A percentile compares a stretch with the other conserved stretches of the same genome.
phyloP scores from a whole-genome alignment of 2,797 vertebrate species.

The Oreonectes daqikongensis region DNA sequence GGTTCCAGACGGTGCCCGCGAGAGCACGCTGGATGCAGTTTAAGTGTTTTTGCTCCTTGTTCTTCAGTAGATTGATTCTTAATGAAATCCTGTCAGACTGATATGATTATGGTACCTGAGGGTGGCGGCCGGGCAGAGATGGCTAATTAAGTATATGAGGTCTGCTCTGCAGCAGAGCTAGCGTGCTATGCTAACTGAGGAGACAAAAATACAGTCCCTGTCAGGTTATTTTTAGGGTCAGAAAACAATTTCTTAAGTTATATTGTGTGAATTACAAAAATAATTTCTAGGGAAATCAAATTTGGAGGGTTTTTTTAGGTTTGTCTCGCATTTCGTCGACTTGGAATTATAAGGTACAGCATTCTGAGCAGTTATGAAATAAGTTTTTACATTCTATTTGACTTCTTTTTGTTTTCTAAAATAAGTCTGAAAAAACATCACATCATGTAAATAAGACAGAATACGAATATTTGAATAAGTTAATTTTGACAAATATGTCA shows the following conservation, averaged over 20 bases:
- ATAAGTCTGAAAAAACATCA: too few relatives aligned
- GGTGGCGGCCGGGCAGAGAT: constrained; percentile 32
- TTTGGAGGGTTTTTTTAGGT: too few relatives aligned
- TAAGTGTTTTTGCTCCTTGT: constrained; percentile 28
- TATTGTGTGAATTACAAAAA: too few relatives aligned
- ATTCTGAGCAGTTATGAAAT: too few relatives aligned
- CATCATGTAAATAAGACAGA: too few relatives aligned
- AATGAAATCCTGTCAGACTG: constrained; percentile 54
- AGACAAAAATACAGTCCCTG: constrained; percentile 21
- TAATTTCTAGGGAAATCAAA: too few relatives aligned
- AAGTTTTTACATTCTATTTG: too few relatives aligned
- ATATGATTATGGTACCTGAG: constrained; percentile 58
- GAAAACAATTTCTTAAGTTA: background rate
- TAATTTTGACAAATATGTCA: too few relatives aligned
- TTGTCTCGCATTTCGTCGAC: too few relatives aligned
- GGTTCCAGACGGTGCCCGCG: background rate
- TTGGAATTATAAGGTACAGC: too few relatives aligned
- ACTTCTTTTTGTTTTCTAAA: too few relatives aligned
- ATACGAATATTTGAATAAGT: too few relatives aligned
- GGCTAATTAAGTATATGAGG: constrained; percentile 56
- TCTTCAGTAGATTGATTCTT: constrained; percentile 54
- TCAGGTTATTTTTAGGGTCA: constrained; percentile 1
- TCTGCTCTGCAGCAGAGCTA: constrained; percentile 41
- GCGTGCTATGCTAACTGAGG: constrained; percentile 28
- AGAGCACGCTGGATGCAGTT: constrained; percentile 20